A percentile compares a stretch with the other conserved stretches of the same genome.
These are phyloP conservation scores for Noctuana brunneofusca DNA, from an alignment of 2,888 invertebrate genomes.

Conservation along the genomic window DNA sequence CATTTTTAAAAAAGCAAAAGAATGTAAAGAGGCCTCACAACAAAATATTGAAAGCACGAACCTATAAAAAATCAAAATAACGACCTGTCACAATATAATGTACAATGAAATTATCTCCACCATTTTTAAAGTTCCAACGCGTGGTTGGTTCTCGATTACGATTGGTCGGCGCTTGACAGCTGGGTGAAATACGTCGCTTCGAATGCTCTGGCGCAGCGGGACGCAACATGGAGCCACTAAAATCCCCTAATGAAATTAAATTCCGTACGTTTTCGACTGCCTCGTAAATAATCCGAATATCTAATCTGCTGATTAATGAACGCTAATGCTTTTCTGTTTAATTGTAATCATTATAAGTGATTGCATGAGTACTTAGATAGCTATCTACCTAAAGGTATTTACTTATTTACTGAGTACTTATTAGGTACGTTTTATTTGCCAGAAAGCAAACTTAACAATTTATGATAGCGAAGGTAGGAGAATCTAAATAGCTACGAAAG, in stretches of 20 bases:
- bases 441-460: background rate
- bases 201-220: slow-evolving; percentile 74
- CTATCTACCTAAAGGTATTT: too few relatives aligned
- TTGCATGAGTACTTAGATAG: background rate
- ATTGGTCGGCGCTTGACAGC: slow-evolving; percentile 78
- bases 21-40: slow-evolving; percentile 46
- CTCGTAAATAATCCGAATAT: slow-evolving; percentile 79
- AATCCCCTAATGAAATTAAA: slow-evolving; percentile 82
- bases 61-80: slow-evolving; percentile 79
- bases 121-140: slow-evolving; percentile 78
- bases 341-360: slow-evolving; percentile 5
- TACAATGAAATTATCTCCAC: slow-evolving; percentile 82
- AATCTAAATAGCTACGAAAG: too few relatives aligned
- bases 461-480: background rate
- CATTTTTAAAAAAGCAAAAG: slow-evolving; percentile 8
- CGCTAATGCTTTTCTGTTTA: slow-evolving; percentile 53
- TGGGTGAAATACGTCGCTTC: slow-evolving; percentile 74
- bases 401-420: too few relatives aligned
- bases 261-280: slow-evolving; percentile 79
- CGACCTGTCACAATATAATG: slow-evolving; percentile 83
- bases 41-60: slow-evolving; percentile 70
- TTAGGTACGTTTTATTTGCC: background rate
- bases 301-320: slow-evolving; percentile 82
- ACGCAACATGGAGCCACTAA: slow-evolving; percentile 78
- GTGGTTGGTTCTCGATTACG: slow-evolving; percentile 51